phyloP scores from a whole-genome alignment of 1,140 invertebrate species.

The Eriocheir sinensis region DNA sequence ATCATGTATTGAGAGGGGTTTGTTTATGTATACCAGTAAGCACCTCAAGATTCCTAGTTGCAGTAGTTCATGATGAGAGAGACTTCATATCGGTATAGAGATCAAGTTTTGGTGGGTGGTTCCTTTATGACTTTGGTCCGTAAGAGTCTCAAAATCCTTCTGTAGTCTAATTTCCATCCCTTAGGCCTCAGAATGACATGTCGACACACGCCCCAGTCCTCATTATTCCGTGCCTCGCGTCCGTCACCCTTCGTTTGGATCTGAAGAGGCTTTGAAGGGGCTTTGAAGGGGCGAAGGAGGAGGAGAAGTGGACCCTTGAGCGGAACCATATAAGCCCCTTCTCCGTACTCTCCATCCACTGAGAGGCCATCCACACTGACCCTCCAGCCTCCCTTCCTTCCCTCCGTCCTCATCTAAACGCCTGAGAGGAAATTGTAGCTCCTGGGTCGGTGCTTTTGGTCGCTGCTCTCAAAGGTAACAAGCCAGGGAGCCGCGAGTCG shows the following conservation, averaged over 20 bases:
- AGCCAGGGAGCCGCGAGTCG: too few species aligned
- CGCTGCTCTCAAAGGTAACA: too few species aligned
- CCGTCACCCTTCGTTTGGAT: neutral
- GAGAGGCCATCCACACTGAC: neutral
- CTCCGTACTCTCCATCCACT: neutral
- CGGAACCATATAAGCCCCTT: too few species aligned
- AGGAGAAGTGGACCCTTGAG: neutral
- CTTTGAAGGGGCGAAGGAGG: neutral
- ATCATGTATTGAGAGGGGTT: too few species aligned
- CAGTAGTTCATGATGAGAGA: too few species aligned
- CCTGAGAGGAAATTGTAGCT: conserved; percentile 1
- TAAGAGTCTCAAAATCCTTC: too few species aligned
- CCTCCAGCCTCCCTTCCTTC: neutral
- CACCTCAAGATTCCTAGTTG: too few species aligned
- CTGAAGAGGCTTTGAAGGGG: neutral
- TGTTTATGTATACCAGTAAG: too few species aligned
- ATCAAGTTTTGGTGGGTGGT: too few species aligned
- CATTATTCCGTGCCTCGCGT: neutral
- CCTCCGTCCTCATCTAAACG: neutral
- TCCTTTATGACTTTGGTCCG: too few species aligned
- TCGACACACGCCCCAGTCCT: neutral
- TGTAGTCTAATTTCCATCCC: too few species aligned
- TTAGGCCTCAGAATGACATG: neutral
- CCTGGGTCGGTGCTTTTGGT: neutral
- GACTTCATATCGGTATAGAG: too few species aligned